phyloP scores from a whole-genome alignment of 2,888 invertebrate genomes.

The Calliopum simillimum region DNA sequence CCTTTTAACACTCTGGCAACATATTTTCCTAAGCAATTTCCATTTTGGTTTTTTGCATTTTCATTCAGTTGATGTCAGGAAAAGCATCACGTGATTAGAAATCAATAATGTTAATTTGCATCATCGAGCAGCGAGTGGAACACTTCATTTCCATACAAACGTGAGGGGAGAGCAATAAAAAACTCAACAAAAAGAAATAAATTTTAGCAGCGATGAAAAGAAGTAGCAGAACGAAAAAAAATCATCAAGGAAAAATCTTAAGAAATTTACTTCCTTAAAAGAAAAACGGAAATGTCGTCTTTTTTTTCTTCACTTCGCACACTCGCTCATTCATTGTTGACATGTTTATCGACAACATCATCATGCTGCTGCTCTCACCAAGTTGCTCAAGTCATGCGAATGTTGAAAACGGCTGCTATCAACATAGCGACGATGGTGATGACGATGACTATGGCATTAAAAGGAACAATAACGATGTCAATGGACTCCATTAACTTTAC shows the following conservation, averaged over 20 bases:
- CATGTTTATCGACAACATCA: neutral
- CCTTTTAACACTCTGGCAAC: too few relatives aligned
- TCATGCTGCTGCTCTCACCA: neutral
- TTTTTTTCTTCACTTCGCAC: neutral
- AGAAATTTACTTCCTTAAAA: neutral
- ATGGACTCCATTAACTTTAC: too few relatives aligned
- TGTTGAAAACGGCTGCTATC: too few relatives aligned
- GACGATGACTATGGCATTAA: too few relatives aligned
- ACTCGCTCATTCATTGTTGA: neutral
- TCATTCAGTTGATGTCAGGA: neutral
- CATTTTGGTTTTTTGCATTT: too few relatives aligned
- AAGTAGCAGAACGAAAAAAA: conserved; percentile 1
- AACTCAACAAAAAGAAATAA: neutral
- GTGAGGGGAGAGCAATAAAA: neutral
- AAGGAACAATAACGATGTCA: too few relatives aligned
- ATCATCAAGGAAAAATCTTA: neutral
- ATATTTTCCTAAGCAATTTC: too few relatives aligned
- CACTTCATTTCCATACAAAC: conserved; percentile 15
- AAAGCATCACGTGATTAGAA: conserved; percentile 23
- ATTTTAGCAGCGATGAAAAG: neutral
- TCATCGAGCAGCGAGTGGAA: conserved; percentile 7
- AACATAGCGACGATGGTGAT: too few relatives aligned
- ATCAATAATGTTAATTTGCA: conserved; percentile 35
- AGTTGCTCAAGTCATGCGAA: too few relatives aligned
- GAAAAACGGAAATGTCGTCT: neutral